Evolutionary conservation across 1,140 invertebrate genomes (phyloP).

Genomic region (Ceratina calcarata): DNA sequence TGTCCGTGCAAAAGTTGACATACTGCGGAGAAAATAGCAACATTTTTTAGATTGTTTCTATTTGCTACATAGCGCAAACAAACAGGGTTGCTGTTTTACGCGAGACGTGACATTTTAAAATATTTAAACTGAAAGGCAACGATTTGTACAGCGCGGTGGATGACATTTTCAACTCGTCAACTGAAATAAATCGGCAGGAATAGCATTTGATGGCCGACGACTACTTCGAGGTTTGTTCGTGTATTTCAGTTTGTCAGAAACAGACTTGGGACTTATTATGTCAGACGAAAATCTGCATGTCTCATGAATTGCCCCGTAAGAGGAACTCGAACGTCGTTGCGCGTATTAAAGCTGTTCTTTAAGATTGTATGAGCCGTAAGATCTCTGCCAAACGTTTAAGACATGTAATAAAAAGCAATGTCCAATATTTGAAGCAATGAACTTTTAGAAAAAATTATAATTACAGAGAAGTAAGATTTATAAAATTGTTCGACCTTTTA

Average conservation of each 20-base stretch:
- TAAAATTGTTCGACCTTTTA: too few relatives aligned
- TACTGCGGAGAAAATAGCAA: background rate
- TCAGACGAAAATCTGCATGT: background rate
- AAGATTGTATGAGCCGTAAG: too few relatives aligned
- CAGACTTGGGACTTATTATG: background rate
- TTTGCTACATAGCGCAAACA: background rate
- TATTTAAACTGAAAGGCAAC: background rate
- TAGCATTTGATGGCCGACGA: too few relatives aligned
- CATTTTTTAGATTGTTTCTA: conserved; percentile 13
- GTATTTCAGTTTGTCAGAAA: too few relatives aligned
- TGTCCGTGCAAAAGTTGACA: background rate
- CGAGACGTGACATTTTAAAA: conserved; percentile 2
- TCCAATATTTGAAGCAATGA: too few relatives aligned
- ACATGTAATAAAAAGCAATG: too few relatives aligned
- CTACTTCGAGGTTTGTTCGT: too few relatives aligned
- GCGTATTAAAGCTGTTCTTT: too few relatives aligned
- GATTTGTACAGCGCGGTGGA: conserved; percentile 1
- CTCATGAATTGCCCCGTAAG: background rate
- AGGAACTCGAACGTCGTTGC: too few relatives aligned
- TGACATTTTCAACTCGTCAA: conserved; percentile 2
- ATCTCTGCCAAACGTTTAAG: too few relatives aligned
- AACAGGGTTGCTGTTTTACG: conserved; percentile 1
- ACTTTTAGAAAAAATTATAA: too few relatives aligned
- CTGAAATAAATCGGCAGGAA: background rate
- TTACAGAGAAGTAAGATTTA: too few relatives aligned